Base-by-base conservation (phyloP, 2,797 vertebrate species). In the Thamnophis elegans region DNA sequence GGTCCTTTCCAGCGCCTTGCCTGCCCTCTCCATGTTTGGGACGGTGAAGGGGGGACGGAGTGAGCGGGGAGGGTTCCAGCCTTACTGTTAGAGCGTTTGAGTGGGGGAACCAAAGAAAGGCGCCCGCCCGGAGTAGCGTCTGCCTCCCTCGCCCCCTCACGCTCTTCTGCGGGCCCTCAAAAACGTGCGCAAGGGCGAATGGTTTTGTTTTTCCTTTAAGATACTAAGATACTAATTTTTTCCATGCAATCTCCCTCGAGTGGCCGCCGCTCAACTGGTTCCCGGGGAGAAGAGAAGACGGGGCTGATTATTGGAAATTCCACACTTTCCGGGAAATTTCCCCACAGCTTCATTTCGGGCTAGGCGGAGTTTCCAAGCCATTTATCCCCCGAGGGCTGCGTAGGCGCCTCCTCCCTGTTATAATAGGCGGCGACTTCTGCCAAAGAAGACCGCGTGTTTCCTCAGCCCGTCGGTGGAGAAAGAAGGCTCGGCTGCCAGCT, bases 351-450 rank as follows among this genome's bases (percentile, higher is more conserved):
- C 26, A 28, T n/a, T 42, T 58, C 13, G 1, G 16, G 4, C 13
- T 0, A 28, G 89, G 55, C n/a, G 92, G 89, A 60, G 86, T 51
- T 89, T 5, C 58, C 26, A 0, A 62, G 0, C 42, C 0, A 26
- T 22, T 32, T 0, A 1, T 3, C 11, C 32, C 1, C 0, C 9
- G 0, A 22, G 13, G 5, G 73, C 88, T 58, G 92, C 62, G 0
- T 32, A 32, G 20, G 92, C 89, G 1, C 6, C 20, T 42, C 1
- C 90, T 1, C 6, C 10, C 85, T 25, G 82, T 87, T 82, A 95
- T 95, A 95, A 95, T 95, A 97, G 58, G n/a, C 60, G 1, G 3
- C 53, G 13, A 10, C 3, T 28, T 51, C 16, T 3, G 3, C 20
- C 2, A 28, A 26, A 7, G 1, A 1, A 14, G 55, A 87, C 20